These are phyloP conservation scores for Kryptolebias ocellatus DNA, from an alignment of 2,797 vertebrate genomes.

Conservation along the genomic window DNA sequence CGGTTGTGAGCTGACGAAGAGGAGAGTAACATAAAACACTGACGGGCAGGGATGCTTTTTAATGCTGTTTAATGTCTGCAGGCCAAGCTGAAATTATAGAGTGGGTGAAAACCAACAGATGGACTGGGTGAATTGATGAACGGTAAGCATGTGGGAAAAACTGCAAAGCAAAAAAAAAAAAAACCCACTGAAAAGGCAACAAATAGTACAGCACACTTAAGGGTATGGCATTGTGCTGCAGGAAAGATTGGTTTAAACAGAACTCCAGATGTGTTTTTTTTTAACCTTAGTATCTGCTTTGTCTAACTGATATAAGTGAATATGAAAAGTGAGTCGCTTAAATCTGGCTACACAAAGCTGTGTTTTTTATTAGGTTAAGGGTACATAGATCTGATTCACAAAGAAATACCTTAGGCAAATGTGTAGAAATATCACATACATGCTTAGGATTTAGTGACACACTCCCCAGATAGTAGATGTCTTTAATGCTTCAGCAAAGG, in stretches of 20 bases:
- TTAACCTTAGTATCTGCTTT: not conserved
- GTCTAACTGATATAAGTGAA: not conserved
- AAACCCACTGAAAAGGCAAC: constrained; percentile 18
- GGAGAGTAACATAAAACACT: constrained; percentile 32
- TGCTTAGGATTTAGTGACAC: not conserved
- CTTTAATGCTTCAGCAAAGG: not conserved
- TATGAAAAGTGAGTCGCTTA: constrained; percentile 1
- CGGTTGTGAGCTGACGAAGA: constrained; percentile 20
- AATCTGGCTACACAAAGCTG: not conserved
- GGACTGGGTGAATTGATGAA: constrained; percentile 23
- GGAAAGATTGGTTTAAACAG: not conserved
- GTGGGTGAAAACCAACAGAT: constrained; percentile 28
- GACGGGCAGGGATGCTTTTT: constrained; percentile 28
- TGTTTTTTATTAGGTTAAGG: not conserved
- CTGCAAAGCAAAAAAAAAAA: not conserved
- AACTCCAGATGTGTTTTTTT: not conserved
- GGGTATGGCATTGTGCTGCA: not conserved
- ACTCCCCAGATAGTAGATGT: not conserved
- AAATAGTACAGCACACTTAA: not conserved
- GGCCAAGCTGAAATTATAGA: constrained; percentile 31
- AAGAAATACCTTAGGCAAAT: too few relatives aligned
- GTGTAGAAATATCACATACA: too few relatives aligned
- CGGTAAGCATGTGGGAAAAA: constrained; percentile 18
- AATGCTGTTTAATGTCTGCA: constrained; percentile 43
- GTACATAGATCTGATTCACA: not conserved